Conservation (phyloP, 2,888 invertebrate genomes). For the Rhamphomyia laevipes region DNA sequence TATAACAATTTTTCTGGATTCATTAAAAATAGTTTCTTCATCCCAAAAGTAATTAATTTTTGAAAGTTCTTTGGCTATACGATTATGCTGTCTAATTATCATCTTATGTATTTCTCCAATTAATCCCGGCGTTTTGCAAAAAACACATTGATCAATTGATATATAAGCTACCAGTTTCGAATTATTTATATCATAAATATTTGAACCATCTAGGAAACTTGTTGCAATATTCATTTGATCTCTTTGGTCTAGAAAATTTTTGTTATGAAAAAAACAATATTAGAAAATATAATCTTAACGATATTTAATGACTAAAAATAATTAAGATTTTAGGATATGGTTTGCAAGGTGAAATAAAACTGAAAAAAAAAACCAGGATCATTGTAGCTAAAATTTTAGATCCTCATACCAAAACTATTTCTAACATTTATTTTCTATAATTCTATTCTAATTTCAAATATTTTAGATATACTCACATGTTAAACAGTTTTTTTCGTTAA, state of each 20-base stretch:
- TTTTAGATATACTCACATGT: not conserved
- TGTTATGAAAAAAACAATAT: not conserved
- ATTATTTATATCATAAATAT: conserved; percentile 53
- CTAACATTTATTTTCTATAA: too few species aligned
- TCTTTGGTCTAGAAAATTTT: conserved; percentile 44
- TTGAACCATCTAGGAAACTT: conserved; percentile 71
- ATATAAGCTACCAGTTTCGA: not conserved
- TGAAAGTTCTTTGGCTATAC: conserved; percentile 57
- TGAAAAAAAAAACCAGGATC: too few species aligned
- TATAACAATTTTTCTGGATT: conserved; percentile 60
- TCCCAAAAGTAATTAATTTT: conserved; percentile 68
- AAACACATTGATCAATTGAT: not conserved
- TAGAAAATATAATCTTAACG: too few species aligned
- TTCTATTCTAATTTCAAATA: too few species aligned
- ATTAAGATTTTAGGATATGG: too few species aligned
- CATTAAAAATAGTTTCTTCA: conserved; percentile 62
- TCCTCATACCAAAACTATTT: too few species aligned
- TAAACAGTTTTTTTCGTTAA: too few species aligned
- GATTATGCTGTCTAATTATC: conserved; percentile 66
- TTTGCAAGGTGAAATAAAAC: too few species aligned
- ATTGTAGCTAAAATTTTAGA: too few species aligned
- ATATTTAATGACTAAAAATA: too few species aligned
- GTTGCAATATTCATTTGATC: conserved; percentile 81
- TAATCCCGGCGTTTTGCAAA: conserved; percentile 44
- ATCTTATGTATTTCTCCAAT: conserved; percentile 61